Conservation (phyloP, 2,797 vertebrate species). For the Enteromius argenteus region DNA sequence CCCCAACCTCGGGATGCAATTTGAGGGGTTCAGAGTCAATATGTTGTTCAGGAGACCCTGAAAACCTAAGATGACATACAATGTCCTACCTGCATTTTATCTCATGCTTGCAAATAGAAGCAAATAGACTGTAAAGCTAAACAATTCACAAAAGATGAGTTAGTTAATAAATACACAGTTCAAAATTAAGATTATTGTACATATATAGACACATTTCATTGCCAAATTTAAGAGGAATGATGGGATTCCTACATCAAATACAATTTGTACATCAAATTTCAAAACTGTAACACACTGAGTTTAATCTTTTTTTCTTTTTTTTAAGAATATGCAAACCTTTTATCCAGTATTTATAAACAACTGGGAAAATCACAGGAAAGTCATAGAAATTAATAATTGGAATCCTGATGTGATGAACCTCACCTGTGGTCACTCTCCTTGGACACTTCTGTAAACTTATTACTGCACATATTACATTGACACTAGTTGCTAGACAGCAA, state of each 20-base stretch:
- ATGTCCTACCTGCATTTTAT: neutral
- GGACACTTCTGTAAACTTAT: neutral
- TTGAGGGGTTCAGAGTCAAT: too few species aligned
- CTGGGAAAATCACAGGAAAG: neutral
- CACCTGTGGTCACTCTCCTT: neutral
- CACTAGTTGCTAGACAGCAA: neutral
- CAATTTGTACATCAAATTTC: too few species aligned
- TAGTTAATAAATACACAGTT: neutral
- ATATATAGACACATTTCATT: neutral
- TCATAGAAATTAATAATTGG: neutral
- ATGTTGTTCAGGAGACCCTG: too few species aligned
- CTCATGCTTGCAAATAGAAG: neutral
- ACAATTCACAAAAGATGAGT: neutral
- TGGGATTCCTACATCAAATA: too few species aligned
- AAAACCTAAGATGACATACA: too few species aligned
- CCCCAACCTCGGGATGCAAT: too few species aligned
- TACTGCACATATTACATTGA: neutral
- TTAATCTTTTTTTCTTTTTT: neutral
- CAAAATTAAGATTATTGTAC: neutral
- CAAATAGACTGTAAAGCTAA: neutral
- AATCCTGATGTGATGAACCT: neutral
- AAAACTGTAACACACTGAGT: neutral
- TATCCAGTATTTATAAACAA: neutral
- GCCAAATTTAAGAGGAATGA: neutral
- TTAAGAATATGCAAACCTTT: neutral